Base-by-base conservation (phyloP, 1,140 invertebrate species). In the Achroia grisella region DNA sequence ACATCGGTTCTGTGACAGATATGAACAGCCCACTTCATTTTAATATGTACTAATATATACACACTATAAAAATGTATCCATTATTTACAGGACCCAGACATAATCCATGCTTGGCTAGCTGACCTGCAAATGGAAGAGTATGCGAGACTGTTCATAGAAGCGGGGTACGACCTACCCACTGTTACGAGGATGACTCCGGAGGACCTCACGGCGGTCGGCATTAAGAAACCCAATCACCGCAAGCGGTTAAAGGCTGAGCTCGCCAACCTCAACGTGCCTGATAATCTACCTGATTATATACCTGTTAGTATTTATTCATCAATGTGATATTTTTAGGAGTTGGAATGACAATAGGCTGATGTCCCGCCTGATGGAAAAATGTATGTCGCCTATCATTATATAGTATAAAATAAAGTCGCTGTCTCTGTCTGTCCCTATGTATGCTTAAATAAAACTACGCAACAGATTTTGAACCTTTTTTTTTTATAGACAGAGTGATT, bases 101-200 rank as follows among this genome's bases (percentile, higher is more conserved):
- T 99, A 48, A 91, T 99, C 51, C 93, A 95, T 62, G 92, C 94
- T 45, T 99, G 98, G 97, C 86, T 99, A 59, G 91, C 94, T 30
- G 96, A 98, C 70, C 89, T 99, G 30, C 95, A 97, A 69, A 97
- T 98, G 87, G 97, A 98, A 76, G 96, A 99, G 75, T 99, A 99
- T 86, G 95, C 96, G 55, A 90, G 93, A 28, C 89, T 98, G 13
- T 99, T 99, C 84, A 90, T 97, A 36, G 91, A 94, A 12, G 96
- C 98, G 31, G 98, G 98, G 28, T 99, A 99, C 79, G 98, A 99
- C 87, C 92, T 99, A 87, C 93, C 96, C 12, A 99, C 98, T 0
- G 97, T 99, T 63, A 95, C 96, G 14, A 89, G 97, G 48, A 99
- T 99, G 96, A 99, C 98, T 11, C 98, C 98, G 0, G 97, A 99